Evolutionary conservation across 2,888 invertebrate genomes (phyloP).

Genomic region (Apodemia duryi): DNA sequence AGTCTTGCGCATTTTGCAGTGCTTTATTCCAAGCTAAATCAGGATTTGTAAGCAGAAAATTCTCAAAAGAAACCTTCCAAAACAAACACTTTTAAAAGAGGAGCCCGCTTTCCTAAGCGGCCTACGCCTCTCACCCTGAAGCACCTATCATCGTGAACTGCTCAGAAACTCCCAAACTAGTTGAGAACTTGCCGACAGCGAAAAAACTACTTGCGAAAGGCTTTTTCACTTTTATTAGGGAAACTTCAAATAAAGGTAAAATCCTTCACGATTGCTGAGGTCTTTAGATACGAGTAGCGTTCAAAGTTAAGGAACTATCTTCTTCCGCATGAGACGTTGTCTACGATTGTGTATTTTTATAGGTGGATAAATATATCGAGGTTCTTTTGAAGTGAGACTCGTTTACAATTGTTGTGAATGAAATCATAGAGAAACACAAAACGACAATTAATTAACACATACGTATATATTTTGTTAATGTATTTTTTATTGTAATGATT

Average conservation of each 20-base stretch:
- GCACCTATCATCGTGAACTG: constrained; percentile 14
- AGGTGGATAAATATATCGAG: no score
- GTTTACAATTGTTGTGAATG: no score
- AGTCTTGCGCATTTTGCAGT: background rate
- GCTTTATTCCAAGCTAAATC: background rate
- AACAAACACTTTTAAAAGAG: constrained; percentile 14
- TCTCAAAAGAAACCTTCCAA: background rate
- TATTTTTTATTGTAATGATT: background rate
- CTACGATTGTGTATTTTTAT: background rate
- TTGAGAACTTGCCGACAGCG: constrained; percentile 24
- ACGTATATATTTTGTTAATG: background rate
- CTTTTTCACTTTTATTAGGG: constrained; percentile 28
- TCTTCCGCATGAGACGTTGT: background rate
- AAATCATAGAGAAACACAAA: no score
- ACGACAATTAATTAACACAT: no score
- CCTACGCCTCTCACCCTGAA: constrained; percentile 10
- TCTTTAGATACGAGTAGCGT: background rate
- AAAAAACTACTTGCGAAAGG: constrained; percentile 25
- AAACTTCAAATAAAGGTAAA: constrained; percentile 28
- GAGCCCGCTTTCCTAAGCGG: constrained; percentile 10
- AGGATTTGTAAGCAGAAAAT: background rate
- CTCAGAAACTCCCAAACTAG: constrained; percentile 25
- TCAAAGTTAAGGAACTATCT: background rate
- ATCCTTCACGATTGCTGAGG: constrained; percentile 10
- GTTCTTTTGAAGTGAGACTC: no score